A percentile compares a stretch with the other conserved stretches of the same genome.
phyloP scores from a whole-genome alignment of 2,113 vertebrate genomes.

The Emydura subglobosa region DNA sequence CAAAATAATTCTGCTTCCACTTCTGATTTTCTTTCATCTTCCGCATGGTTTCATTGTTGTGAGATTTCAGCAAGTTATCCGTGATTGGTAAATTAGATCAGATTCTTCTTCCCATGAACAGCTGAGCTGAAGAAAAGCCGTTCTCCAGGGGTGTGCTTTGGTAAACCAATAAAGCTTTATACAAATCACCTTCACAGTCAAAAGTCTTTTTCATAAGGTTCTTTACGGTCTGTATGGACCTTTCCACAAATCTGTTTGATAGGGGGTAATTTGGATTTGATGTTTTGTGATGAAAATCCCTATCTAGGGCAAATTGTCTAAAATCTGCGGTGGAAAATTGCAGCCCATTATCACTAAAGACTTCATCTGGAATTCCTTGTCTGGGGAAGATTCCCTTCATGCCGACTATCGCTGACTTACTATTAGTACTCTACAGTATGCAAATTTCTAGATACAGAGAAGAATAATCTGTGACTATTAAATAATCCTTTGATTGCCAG shows the following conservation, averaged over 20 bases:
- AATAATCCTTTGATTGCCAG: neutral
- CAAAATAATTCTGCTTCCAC: neutral
- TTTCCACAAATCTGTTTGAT: neutral
- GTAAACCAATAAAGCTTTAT: neutral
- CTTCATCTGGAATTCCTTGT: neutral
- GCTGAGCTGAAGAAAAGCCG: neutral
- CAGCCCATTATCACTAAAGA: neutral
- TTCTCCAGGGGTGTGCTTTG: neutral
- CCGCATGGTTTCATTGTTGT: neutral
- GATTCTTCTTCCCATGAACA: neutral
- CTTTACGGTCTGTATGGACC: neutral
- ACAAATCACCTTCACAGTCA: neutral
- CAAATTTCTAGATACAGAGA: neutral
- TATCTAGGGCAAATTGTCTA: neutral
- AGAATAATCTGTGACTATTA: neutral
- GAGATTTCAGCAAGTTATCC: neutral
- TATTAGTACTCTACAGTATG: neutral
- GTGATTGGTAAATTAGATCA: neutral
- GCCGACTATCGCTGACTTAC: neutral
- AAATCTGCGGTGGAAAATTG: neutral
- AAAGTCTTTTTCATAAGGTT: neutral
- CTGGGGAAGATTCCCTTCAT: neutral
- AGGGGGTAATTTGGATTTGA: neutral
- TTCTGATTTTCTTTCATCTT: neutral
- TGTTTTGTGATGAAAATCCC: neutral